These are phyloP conservation scores for Drosophila niveifrons DNA, from an alignment of 2,888 invertebrate genomes.

Conservation along the genomic window DNA sequence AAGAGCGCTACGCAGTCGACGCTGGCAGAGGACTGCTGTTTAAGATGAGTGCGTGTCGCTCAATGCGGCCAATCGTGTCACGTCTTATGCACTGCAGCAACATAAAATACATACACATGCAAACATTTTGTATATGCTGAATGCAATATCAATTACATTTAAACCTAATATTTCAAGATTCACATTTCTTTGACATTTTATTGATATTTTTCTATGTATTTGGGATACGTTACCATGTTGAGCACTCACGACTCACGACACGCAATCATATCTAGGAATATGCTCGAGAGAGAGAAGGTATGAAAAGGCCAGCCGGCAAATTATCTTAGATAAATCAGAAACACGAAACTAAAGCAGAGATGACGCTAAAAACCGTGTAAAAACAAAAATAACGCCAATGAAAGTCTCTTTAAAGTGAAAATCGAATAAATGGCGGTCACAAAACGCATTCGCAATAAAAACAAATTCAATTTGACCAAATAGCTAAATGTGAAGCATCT, in stretches of 20 bases:
- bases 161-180: background rate
- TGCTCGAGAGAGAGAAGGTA: conserved; percentile 23
- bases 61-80: conserved; percentile 10
- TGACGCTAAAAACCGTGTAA: conserved; percentile 69
- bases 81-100: background rate
- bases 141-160: background rate
- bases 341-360: conserved; percentile 51
- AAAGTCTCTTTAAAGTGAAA: conserved; percentile 44
- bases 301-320: conserved; percentile 50
- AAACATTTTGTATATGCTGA: background rate
- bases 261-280: conserved; percentile 45
- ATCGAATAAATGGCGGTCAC: conserved; percentile 40
- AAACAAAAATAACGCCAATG: conserved; percentile 71
- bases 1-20: conserved; percentile 19
- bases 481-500: conserved; percentile 8
- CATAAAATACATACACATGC: too few species aligned
- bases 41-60: conserved; percentile 44
- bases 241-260: conserved; percentile 36
- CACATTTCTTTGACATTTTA: background rate
- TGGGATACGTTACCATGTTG: background rate
- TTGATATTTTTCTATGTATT: background rate
- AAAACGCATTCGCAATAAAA: conserved; percentile 49
- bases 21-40: conserved; percentile 13
- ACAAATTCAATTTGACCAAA: conserved; percentile 45
- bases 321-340: conserved; percentile 58